Conservation (phyloP, 2,888 invertebrate species). For the Altica lythri region DNA sequence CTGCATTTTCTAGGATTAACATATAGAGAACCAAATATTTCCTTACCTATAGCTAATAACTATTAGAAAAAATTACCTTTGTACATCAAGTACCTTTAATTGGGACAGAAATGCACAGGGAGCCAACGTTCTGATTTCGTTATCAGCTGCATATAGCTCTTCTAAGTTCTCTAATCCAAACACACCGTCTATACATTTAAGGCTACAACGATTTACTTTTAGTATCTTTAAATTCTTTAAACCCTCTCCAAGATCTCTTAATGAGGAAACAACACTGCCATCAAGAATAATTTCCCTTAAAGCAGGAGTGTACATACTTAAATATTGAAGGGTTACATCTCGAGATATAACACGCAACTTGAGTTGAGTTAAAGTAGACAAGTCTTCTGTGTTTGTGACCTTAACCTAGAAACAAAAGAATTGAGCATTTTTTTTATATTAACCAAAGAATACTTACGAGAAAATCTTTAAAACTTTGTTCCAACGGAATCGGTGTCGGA, state of each 20-base stretch:
- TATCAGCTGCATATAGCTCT: slow-evolving; percentile 67
- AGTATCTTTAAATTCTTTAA: slow-evolving; percentile 64
- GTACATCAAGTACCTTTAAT: slow-evolving; percentile 57
- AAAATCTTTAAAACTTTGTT: slow-evolving; percentile 44
- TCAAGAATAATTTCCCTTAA: slow-evolving; percentile 67
- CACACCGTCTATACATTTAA: slow-evolving; percentile 70
- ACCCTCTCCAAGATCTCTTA: slow-evolving; percentile 72
- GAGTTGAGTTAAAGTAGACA: slow-evolving; percentile 62
- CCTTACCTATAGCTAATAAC: too few relatives aligned
- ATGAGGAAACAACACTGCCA: slow-evolving; percentile 68
- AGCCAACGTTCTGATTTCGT: slow-evolving; percentile 66
- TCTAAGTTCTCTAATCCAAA: slow-evolving; percentile 66
- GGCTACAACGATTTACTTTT: slow-evolving; percentile 67
- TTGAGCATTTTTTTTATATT: neutral
- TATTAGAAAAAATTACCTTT: slow-evolving; percentile 53
- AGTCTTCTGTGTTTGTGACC: slow-evolving; percentile 57
- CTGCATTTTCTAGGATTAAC: too few relatives aligned
- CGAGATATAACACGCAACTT: slow-evolving; percentile 69
- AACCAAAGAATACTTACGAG: slow-evolving; percentile 37
- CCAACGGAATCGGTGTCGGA: slow-evolving; percentile 33
- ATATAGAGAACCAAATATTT: too few relatives aligned
- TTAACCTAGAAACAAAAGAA: slow-evolving; percentile 50
- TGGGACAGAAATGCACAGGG: slow-evolving; percentile 63
- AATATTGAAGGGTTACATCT: slow-evolving; percentile 66
- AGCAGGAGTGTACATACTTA: slow-evolving; percentile 66